Base-by-base conservation (phyloP, 2,888 invertebrate genomes). In the Eumacrocentrus americanus region DNA sequence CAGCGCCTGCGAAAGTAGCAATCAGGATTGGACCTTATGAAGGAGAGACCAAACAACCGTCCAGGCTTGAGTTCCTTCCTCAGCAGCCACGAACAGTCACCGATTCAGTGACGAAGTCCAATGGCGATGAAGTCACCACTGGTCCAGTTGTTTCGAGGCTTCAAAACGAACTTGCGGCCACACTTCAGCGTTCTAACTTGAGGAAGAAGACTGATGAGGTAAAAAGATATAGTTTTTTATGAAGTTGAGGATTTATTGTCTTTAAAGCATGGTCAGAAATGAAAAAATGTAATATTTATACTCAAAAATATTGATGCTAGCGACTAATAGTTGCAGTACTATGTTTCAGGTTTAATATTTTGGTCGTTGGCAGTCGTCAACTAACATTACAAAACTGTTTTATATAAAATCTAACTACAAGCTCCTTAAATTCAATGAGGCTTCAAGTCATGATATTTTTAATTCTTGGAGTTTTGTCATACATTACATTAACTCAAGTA, bases 121-220 rank as follows among this genome's bases (percentile, higher is more conserved):
- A 72, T 54, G 84, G 84, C 58, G n/a, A n/a, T n/a, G 83, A 82
- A 67, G 70, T 76, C 2, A 82, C 82, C 57, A 81, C 79, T 22
- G 83, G 83, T 23, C 85, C 87, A 0, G 86, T 89, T 52, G 83
- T 86, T 12, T 88, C 88, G 71, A 85, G 88, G 71, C 82, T 92
- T 59, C 91, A 91, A 71, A 88, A 88, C 60, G 91, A 92, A 82
- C 82, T 92, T 67, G 88, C 86, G 57, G 86, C 90, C 61, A 92
- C 91, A 4, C 81, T 92, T 62, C 90, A 89, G 70, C 86, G 91
- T 76, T 90, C 91, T 56, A 91, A 91, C 83, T 83, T 91, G 72
- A 87, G 86, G 73, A 88, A 88, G 82, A 86, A 87, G 82, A 89
- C 88, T 79, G 89, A 89, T 78, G 64, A 61, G 65, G 70, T 70